A percentile compares a stretch with the other conserved stretches of the same genome.
These are phyloP conservation scores for Drosophila birchii DNA, from an alignment of 2,888 invertebrate species.

Conservation along the genomic window DNA sequence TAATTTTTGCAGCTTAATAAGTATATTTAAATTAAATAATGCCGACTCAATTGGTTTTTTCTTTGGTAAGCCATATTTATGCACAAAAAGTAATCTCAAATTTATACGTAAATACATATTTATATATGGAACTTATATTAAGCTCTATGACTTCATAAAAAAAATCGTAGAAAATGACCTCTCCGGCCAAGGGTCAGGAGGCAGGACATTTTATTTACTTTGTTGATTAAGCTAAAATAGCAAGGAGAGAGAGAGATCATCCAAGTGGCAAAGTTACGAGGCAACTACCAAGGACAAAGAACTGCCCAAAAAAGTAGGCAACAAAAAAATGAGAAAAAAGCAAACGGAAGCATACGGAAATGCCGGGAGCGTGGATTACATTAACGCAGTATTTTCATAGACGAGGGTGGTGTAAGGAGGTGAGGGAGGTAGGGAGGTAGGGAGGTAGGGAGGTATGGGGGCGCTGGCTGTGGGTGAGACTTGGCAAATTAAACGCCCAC, in stretches of 20 bases:
- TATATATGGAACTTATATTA: conserved; percentile 30
- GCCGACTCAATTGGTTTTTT: background rate
- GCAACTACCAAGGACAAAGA: conserved; percentile 45
- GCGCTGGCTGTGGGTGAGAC: conserved; percentile 51
- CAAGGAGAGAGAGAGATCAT: conserved; percentile 59
- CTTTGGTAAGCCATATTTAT: conserved; percentile 18
- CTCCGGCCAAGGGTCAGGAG: conserved; percentile 25
- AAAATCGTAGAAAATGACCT: conserved; percentile 36
- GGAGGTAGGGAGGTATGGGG: conserved; percentile 4
- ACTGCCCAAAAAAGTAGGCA: conserved; percentile 13
- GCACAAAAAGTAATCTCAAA: conserved; percentile 21
- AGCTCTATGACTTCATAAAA: conserved; percentile 27
- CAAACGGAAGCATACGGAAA: conserved; percentile 58
- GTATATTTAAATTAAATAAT: background rate
- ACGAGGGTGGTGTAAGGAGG: conserved; percentile 9
- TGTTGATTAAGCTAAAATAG: conserved; percentile 78
- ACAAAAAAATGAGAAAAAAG: conserved; percentile 28
- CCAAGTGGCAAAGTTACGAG: conserved; percentile 52
- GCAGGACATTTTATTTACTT: conserved; percentile 72
- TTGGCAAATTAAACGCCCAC: conserved; percentile 80
- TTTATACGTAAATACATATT: conserved; percentile 28
- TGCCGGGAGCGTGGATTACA: conserved; percentile 70
- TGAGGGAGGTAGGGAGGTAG: conserved; percentile 3
- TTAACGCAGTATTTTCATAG: conserved; percentile 71
- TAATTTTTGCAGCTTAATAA: background rate